These are phyloP conservation scores for Drosophila carrolli DNA, from an alignment of 1,140 invertebrate species.

Conservation along the genomic window DNA sequence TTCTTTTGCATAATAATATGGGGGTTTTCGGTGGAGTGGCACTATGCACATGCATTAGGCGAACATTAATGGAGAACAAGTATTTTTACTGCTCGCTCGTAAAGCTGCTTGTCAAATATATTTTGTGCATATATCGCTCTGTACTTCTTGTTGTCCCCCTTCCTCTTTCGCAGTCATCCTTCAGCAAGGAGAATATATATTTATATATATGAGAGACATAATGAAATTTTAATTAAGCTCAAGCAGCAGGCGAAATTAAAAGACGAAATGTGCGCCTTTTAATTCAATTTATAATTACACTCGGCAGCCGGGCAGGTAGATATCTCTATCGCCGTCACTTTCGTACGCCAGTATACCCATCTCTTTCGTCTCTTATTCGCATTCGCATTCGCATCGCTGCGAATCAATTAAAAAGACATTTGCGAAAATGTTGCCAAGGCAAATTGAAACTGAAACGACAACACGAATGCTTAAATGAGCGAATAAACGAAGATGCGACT, in stretches of 20 bases:
- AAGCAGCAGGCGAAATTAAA: constrained; percentile 63
- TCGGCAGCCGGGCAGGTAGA: constrained; percentile 21
- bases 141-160: not conserved
- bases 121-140: constrained; percentile 59
- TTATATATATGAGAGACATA: constrained; percentile 50
- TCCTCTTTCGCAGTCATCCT: not conserved
- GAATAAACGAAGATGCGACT: constrained; percentile 48
- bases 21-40: not conserved
- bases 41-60: constrained; percentile 35
- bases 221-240: constrained; percentile 80
- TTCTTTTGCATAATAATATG: constrained; percentile 25
- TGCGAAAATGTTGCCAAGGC: constrained; percentile 68
- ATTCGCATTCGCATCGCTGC: constrained; percentile 32
- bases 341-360: not conserved
- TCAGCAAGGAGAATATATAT: constrained; percentile 43
- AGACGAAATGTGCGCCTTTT: constrained; percentile 70
- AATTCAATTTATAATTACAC: constrained; percentile 81
- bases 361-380: not conserved
- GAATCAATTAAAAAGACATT: constrained; percentile 80
- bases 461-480: constrained; percentile 61
- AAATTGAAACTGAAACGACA: constrained; percentile 68
- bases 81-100: constrained; percentile 76
- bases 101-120: constrained; percentile 80
- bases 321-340: not conserved
- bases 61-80: constrained; percentile 56